Evolutionary conservation across 2,797 vertebrate genomes (phyloP), one percentile per base, ranked within the genome.

Genomic region (Sebastes itinus): DNA sequence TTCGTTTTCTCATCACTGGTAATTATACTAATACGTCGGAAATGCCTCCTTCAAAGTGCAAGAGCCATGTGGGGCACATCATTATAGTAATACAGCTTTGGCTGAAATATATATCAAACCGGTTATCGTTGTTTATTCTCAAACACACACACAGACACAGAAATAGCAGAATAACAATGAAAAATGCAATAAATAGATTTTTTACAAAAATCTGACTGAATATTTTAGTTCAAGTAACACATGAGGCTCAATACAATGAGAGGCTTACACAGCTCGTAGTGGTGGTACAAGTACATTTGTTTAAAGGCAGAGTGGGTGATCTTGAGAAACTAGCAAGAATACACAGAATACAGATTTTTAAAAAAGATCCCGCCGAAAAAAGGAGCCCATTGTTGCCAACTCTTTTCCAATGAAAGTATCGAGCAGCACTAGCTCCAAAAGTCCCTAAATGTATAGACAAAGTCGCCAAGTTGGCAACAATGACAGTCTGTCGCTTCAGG

Each of bases 1-100:
- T 96, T 97, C 95, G 95, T 97, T 97, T 97, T 97, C 96, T 97
- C 96, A 97, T 97, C 97, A 96, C 96, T 95, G 96, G 94, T 97
- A 98, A 98, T 98, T 98, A 97, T 95, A 97, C 96, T 96, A 97
- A 97, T 96, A 97, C 95, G 96, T 96, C 95, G 95, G 95, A 97
- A 97, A 97, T 96, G 95, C 96, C 95, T 97, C 93, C 94, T 96
- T 96, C 96, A 97, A 97, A 97, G 97, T 96, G 95, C 95, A 96
- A 94, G 94, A 97, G 96, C 95, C 96, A 95, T 96, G 96, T 96
- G 96, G 94, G 93, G 95, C 94, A 95, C 95, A 94, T 97, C 96
- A 96, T 97, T 97, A 97, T 94, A 95, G 94, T 96, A 95, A 97
- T 97, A 96, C 95, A 94, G 97, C 97, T 97, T 97, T 96, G 96